Evolutionary conservation across 2,797 vertebrate genomes (phyloP), one percentile per base, ranked within the genome.

Genomic region (Limosa lapponica): DNA sequence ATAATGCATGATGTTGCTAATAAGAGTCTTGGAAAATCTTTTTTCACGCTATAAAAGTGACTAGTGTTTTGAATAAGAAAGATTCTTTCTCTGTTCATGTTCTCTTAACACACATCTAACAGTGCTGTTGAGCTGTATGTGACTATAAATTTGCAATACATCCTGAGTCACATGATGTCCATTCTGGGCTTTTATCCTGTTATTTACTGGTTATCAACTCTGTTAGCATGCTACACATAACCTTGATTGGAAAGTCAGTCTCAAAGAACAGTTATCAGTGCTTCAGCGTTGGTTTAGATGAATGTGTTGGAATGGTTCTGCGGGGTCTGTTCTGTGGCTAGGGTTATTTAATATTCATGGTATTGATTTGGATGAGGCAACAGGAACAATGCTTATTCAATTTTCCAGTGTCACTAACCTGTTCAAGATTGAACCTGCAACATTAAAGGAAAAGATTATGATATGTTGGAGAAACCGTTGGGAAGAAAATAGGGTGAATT

Each of bases 1-100:
- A 98, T 98, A 98, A 98, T 98, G 97, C 94, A 98, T 97, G 92
- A 89, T 94, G 82, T 93, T 97, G 94, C 97, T 98, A 98, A 98
- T 98, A 98, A 98, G 97, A 93, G 96, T 94, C 95, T 91, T 91
- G 58, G 39, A 97, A 97, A 96, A 96, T 97, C 88, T 96, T 97
- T 97, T 97, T 93, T 96, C 96, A 94, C 52, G 44, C 79, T 97
- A 43, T 93, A 95, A 96, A 95, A 97, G 82, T 96, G 88, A 94
- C 81, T 96, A 61, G 64, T 69, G 58, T 86, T 96, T 94, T 86
- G 96, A 93, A 90, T 66, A 89, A 93, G 59, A 90, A 78, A 83
- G n/a, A 82, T 49, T 89, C 81, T 82, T 91, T 37, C 69, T 87
- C 92, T 96, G 43, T 89, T 97, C 79, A 30, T 64, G 39, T 97